Conservation (phyloP, 2,888 invertebrate genomes). For the Drosophila antonietae region DNA sequence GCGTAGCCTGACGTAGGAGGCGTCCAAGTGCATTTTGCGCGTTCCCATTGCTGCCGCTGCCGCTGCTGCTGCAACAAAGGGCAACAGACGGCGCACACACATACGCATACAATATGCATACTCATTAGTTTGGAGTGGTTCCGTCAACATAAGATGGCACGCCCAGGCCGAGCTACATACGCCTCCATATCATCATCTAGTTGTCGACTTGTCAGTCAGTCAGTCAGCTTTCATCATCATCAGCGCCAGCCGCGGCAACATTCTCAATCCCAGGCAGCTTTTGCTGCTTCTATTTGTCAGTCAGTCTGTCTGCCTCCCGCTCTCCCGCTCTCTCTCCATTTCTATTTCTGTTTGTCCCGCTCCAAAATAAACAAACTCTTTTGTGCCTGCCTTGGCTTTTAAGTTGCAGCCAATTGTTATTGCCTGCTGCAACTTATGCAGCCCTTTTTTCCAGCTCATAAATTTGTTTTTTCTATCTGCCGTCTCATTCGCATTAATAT, state of each 20-base stretch:
- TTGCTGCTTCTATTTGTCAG: constrained; percentile 48
- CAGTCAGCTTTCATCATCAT: constrained; percentile 35
- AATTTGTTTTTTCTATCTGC: constrained; percentile 61
- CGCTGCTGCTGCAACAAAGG: constrained; percentile 64
- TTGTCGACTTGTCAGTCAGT: constrained; percentile 51
- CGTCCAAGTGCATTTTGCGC: constrained; percentile 71
- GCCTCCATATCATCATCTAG: constrained; percentile 19
- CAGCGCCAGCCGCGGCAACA: constrained; percentile 8
- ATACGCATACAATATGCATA: constrained; percentile 78
- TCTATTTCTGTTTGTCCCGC: constrained; percentile 30
- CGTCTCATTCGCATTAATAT: constrained; percentile 13
- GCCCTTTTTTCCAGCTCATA: constrained; percentile 75
- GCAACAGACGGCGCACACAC: constrained; percentile 48
- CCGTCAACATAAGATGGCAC: constrained; percentile 69
- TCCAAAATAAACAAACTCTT: constrained; percentile 66
- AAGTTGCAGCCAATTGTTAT: constrained; percentile 80
- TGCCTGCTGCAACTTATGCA: constrained; percentile 56
- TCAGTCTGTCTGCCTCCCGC: constrained; percentile 16
- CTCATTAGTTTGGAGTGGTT: constrained; percentile 82
- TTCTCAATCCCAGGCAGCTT: constrained; percentile 25
- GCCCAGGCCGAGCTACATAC: not conserved
- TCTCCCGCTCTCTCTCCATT: not conserved
- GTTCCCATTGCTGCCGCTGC: constrained; percentile 40
- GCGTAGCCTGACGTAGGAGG: constrained; percentile 25
- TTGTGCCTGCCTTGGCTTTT: constrained; percentile 48